Conservation (phyloP, 1,140 invertebrate species). For the Drosophila parabipectinata region DNA sequence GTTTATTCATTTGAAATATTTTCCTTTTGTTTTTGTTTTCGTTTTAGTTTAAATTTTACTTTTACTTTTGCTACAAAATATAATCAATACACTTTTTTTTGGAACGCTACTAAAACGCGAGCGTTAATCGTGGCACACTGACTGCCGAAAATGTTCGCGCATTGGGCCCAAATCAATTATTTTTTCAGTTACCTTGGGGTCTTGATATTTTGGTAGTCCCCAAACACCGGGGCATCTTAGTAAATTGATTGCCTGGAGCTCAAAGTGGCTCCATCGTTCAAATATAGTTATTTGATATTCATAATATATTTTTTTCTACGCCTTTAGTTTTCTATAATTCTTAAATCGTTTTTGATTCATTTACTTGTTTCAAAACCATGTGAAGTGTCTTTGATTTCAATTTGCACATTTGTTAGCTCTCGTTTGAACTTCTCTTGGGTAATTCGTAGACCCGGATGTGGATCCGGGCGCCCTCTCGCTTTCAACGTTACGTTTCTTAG, state of each 20-base stretch:
- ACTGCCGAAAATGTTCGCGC: neutral
- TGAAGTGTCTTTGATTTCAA: conserved; percentile 72
- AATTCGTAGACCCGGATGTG: neutral
- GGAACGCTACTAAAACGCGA: conserved; percentile 53
- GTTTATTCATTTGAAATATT: conserved; percentile 77
- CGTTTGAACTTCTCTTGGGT: conserved; percentile 18
- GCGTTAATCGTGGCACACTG: conserved; percentile 12
- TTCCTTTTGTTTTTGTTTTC: conserved; percentile 22
- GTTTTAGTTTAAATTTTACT: conserved; percentile 44
- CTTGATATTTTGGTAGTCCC: conserved; percentile 18
- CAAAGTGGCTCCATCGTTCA: conserved; percentile 35
- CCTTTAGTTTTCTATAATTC: conserved; percentile 47
- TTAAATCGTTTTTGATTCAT: conserved; percentile 52
- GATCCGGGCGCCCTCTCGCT: conserved; percentile 50
- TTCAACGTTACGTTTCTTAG: conserved; percentile 57
- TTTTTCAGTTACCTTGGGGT: neutral
- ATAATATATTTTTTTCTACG: conserved; percentile 71
- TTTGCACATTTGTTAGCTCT: conserved; percentile 72
- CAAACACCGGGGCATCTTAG: conserved; percentile 24
- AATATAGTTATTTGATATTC: conserved; percentile 50
- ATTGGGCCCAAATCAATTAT: conserved; percentile 22
- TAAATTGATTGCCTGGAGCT: conserved; percentile 47
- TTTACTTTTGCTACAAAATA: conserved; percentile 66
- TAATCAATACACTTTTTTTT: conserved; percentile 55
- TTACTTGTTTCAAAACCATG: conserved; percentile 59